These are phyloP conservation scores for Oncorhynchus mykiss DNA, from an alignment of 2,113 vertebrate species.

Conservation along the genomic window DNA sequence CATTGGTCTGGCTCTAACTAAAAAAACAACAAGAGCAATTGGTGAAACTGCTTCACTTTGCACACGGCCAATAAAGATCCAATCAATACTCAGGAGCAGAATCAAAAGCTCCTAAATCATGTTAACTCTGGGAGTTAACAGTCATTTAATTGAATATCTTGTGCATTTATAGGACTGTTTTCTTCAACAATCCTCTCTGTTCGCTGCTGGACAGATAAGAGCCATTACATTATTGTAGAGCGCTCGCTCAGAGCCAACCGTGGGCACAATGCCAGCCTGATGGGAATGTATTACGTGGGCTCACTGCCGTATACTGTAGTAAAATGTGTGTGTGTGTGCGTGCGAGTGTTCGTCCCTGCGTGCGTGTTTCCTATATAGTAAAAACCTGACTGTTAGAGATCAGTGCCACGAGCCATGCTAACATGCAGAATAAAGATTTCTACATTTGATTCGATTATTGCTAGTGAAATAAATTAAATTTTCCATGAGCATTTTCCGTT, in stretches of 20 bases:
- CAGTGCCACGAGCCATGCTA: conserved; percentile 42
- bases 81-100: conserved; percentile 29
- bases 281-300: conserved; percentile 70
- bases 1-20: neutral
- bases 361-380: conserved; percentile 19
- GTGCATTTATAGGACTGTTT: conserved; percentile 66
- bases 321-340: neutral
- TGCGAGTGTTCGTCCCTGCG: no score
- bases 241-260: conserved; percentile 54
- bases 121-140: conserved; percentile 44
- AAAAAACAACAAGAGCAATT: neutral
- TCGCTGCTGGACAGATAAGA: conserved; percentile 62
- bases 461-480: conserved; percentile 13
- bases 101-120: conserved; percentile 65
- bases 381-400: conserved; percentile 53
- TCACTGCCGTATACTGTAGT: conserved; percentile 44
- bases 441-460: conserved; percentile 14
- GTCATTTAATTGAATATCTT: conserved; percentile 65
- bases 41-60: neutral
- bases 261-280: conserved; percentile 59
- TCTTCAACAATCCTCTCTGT: conserved; percentile 55
- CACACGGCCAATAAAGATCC: neutral
- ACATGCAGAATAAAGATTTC: conserved; percentile 35
- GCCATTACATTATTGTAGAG: conserved; percentile 70
- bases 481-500: neutral